A percentile compares a stretch with the other conserved stretches of the same genome.
These are phyloP conservation scores for Microctenopoma stevenorrisi DNA, from an alignment of 2,797 vertebrate species.

Conservation along the genomic window DNA sequence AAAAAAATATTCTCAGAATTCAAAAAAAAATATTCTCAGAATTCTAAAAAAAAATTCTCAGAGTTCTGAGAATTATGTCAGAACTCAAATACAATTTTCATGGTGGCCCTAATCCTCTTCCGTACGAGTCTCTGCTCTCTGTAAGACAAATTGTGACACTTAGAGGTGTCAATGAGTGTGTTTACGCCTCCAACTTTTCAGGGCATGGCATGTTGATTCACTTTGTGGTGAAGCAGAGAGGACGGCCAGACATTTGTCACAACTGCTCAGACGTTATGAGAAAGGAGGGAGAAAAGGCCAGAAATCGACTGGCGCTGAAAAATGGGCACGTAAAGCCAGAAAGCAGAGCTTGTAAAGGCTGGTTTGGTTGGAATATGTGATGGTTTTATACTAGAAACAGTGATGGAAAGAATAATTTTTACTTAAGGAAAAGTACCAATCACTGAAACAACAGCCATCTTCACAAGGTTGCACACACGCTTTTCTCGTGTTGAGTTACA, in stretches of 20 bases:
- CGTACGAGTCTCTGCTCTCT: constrained; percentile 30
- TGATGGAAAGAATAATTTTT: too few species aligned
- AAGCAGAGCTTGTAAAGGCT: background rate
- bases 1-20: too few species aligned
- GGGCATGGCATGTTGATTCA: constrained; percentile 11
- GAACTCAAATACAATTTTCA: too few species aligned
- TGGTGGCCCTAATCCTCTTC: too few species aligned
- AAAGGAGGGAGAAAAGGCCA: background rate
- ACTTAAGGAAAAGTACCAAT: too few species aligned
- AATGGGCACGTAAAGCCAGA: background rate
- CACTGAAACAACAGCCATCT: too few species aligned
- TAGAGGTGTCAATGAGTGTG: constrained; percentile 46
- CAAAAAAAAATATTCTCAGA: too few species aligned
- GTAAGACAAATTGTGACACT: constrained; percentile 73
- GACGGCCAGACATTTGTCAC: background rate
- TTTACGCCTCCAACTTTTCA: constrained; percentile 46
- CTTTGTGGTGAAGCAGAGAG: constrained; percentile 3
- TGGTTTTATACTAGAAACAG: background rate
- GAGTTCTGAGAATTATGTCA: too few species aligned
- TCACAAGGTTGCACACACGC: too few species aligned
- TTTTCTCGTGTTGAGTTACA: too few species aligned
- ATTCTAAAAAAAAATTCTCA: too few species aligned
- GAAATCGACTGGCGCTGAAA: too few species aligned
- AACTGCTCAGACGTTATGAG: background rate
- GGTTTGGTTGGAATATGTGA: background rate